Base-by-base conservation (phyloP, 2,797 vertebrate genomes). In the Rallus crepitans region DNA sequence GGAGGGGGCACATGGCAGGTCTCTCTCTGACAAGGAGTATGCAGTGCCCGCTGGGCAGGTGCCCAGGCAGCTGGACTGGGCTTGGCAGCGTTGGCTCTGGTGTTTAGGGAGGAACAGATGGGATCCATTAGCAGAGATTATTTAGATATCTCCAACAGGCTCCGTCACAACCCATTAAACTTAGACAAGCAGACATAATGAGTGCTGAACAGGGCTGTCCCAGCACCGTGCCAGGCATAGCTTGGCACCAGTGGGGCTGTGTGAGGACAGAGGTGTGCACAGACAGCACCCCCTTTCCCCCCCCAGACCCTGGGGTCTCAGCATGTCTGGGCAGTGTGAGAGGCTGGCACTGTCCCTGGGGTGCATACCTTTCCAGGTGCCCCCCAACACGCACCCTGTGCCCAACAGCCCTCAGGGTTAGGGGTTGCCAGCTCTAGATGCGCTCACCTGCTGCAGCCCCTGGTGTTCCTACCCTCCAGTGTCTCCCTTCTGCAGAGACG, bases 71-170 rank as follows among this genome's bases (percentile, higher is more conserved):
- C 73, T 23, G 42, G 72, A 60, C 42, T 1, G 6, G 42, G 73
- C 70, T 90, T 78, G 56, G 19, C 1, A 0, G 47, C 1, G 0
- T 52, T 4, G 5, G 40, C 69, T 87, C 12, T 7, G 23, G 24
- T 27, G 57, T 40, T 52, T 0, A 1, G 42, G 68, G 31, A 77
- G 39, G 80, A 91, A 87, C 94, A 96, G 94, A 93, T 95, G 95
- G 94, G 91, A 96, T 94, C 90, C 73, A 93, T 97, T 95, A 96
- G 82, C 55, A 47, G 87, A 72, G 72, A 82, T 95, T 90, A 90
- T 94, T 96, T 84, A 87, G 91, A 64, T 90, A 93, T 87, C 91
- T 95, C 93, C 82, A 39, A 90, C 91, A 77, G 85, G 59, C 80
- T 94, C 87, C 0, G 11, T 93, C 95, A 94, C 95, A 91, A 89